A percentile compares a stretch with the other conserved stretches of the same genome.
phyloP scores from a whole-genome alignment of 64 coral and sea anemone species.

The Catalaphyllia jardinei region DNA sequence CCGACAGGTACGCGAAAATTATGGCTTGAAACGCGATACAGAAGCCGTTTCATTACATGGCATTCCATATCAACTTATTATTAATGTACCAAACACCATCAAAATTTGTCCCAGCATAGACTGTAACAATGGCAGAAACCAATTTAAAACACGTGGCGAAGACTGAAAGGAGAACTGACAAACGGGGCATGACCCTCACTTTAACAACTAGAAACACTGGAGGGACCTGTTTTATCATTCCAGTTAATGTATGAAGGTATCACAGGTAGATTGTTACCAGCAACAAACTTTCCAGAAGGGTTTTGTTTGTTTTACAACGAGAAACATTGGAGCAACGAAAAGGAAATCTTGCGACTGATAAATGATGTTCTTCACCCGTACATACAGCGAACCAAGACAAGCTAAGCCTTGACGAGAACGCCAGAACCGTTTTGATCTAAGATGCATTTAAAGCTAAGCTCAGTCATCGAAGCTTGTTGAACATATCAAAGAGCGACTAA shows the following conservation, averaged over 20 bases:
- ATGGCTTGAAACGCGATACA: no score
- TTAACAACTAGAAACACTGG: conserved; percentile 49
- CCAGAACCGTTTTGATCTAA: conserved; percentile 48
- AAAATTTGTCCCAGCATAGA: conserved; percentile 27
- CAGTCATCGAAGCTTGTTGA: conserved; percentile 39
- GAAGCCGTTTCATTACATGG: conserved; percentile 45
- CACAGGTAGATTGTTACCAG: conserved; percentile 38
- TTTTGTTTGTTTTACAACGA: conserved; percentile 67
- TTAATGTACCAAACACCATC: conserved; percentile 25
- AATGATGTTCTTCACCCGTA: conserved; percentile 71
- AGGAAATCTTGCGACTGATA: conserved; percentile 56
- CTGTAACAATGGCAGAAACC: conserved; percentile 77
- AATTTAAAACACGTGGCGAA: conserved; percentile 64
- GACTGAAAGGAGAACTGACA: conserved; percentile 69
- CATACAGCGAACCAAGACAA: conserved; percentile 67
- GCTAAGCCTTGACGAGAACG: conserved; percentile 57
- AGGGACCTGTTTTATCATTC: conserved; percentile 61
- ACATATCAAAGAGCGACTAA: conserved; percentile 22
- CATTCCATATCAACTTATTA: conserved; percentile 48
- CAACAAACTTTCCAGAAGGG: conserved; percentile 62
- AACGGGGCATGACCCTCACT: conserved; percentile 70
- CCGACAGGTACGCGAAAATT: no score
- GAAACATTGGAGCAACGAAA: conserved; percentile 76
- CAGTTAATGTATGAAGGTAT: conserved; percentile 62
- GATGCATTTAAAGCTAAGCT: conserved; percentile 71